Evolutionary conservation across 2,797 vertebrate species (phyloP), one percentile per base, ranked within the genome.

Genomic region (Pseudochaenichthys georgianus): DNA sequence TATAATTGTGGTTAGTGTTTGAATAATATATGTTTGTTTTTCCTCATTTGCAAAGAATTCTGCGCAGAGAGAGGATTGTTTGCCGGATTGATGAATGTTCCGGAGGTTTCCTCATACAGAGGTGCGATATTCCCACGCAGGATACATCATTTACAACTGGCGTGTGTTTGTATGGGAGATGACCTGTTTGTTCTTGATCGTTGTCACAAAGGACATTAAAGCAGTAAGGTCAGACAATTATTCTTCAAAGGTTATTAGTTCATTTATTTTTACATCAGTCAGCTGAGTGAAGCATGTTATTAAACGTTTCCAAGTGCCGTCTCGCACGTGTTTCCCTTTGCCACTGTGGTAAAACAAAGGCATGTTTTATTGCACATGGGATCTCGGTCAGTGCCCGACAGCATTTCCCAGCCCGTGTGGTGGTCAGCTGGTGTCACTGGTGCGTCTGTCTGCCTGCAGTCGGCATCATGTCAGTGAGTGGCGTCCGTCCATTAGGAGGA

Each of bases 401-500:
- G 68, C 41, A 28, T 48, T 52, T 70, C 68, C 31, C 67, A 42
- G 28, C 61, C 45, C 62, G 8, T 75, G 47, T 45, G 51, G 71
- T 75, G 68, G 73, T 80, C 78, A 78, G 61, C 64, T 73, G 54
- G 50, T 62, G 41, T 66, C 28, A n/a, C 38, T 64, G 54, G 50
- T 73, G 45, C 51, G 64, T 64, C 70, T 76, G 74, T 69, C 70
- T 76, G 74, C 64, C 41, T 43, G 70, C 68, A 70, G 73, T 64
- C 75, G 61, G 78, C 81, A 53, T 81, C 76, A 72, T 81, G 66
- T 81, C 71, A 77, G 66, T 53, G 57, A 53, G 70, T 60, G 60
- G 78, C 51, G 64, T 75, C 60, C 2, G 23, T 83, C 82, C 78
- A 80, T 84, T 83, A 85, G 64, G 51, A 83, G 64, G 75, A 85